Percentiles rank a stretch among this genome's conserved stretches.
phyloP scores from a whole-genome alignment of 1,140 invertebrate species.

The Plectrocnemia conspersa region DNA sequence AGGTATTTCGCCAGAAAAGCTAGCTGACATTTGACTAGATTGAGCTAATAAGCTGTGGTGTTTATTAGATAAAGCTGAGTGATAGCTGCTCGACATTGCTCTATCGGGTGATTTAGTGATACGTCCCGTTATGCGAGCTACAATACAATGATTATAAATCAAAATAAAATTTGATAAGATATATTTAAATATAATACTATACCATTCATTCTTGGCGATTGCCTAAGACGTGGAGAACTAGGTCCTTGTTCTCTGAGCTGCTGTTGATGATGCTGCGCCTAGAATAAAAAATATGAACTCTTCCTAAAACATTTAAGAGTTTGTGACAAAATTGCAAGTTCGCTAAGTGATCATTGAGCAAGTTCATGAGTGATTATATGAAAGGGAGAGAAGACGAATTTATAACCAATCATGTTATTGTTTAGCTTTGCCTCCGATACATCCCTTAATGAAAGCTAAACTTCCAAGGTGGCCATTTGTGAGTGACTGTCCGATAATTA shows the following conservation, averaged over 20 bases:
- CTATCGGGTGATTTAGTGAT: conserved; percentile 65
- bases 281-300: conserved; percentile 9
- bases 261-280: conserved; percentile 82
- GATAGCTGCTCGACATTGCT: conserved; percentile 63
- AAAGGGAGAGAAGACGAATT: no score
- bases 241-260: conserved; percentile 64
- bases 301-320: background rate
- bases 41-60: conserved; percentile 37
- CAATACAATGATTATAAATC: conserved; percentile 19
- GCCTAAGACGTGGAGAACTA: conserved; percentile 36
- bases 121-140: conserved; percentile 46
- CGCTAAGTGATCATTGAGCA: background rate
- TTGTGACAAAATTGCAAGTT: no score
- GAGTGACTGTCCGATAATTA: no score
- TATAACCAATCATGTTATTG: no score
- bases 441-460: no score
- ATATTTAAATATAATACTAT: conserved; percentile 48
- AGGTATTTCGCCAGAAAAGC: conserved; percentile 40
- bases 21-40: conserved; percentile 35
- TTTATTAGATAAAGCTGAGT: conserved; percentile 42
- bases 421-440: no score
- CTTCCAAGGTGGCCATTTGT: no score
- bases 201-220: conserved; percentile 61
- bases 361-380: no score
- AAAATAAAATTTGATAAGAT: conserved; percentile 48